Evolutionary conservation across 1,140 invertebrate genomes (phyloP), one percentile per base, ranked within the genome.

Genomic region (Drosophila equinoxialis): DNA sequence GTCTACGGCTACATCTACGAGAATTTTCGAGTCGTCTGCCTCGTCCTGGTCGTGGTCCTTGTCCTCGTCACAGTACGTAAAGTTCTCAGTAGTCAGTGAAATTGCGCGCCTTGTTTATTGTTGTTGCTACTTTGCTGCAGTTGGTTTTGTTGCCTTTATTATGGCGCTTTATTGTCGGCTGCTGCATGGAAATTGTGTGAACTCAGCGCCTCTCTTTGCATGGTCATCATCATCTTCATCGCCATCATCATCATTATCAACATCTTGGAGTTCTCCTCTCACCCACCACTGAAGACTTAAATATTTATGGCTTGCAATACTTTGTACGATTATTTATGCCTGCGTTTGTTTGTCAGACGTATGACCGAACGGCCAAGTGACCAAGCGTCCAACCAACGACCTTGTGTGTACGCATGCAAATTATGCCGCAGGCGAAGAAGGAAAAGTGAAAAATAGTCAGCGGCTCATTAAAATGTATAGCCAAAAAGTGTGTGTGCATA

Each of bases 1-100:
- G 45, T 51, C 45, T 51, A 51, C 45, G 45, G 45, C 45, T 51
- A 20, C 13, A 8, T 51, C 8, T 51, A 51, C 45, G 17, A 17
- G 14, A 14, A 20, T 20, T 7, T 48, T 20, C 17, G 17, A 4
- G 17, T 51, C 17, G 17, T 51, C 45, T 8, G 14, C 14, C 14
- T 17, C 14, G 45, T 48, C 45, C 14, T 17, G 6, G 41, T 42
- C 13, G n/a, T 42, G 13, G 42, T 45, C 6, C 45, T 48, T 20
- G 48, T 65, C 61, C 71, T 66, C 83, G 79, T 83, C 83, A 86
- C 84, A 86, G 83, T 86, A 87, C 83, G 83, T 86, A 86, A 86
- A 86, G 73, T 86, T 86, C 84, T 86, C 84, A 86, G 84, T 84
- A 87, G 84, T 84, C 80, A 77, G 84, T 87, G 83, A 86, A 86